phyloP scores from a whole-genome alignment of 92 coral and sea anemone genomes.

The Micromussa lordhowensis region DNA sequence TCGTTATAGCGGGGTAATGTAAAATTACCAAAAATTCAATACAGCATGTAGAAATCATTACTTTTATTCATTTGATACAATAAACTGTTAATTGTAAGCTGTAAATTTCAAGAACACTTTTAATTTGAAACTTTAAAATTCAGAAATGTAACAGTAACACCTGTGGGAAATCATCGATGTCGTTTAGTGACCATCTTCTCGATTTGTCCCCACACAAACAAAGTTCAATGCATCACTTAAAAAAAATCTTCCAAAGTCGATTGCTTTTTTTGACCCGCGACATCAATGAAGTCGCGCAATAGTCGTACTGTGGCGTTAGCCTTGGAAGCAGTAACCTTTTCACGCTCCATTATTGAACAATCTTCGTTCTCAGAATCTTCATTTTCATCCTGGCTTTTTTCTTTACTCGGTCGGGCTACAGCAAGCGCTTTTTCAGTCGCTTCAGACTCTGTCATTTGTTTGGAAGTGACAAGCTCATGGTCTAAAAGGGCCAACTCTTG shows the following conservation, averaged over 20 bases:
- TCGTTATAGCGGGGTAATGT: conserved; percentile 40
- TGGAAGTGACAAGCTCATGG: conserved; percentile 31
- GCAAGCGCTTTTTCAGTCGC: conserved; percentile 39
- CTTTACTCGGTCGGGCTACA: conserved; percentile 12
- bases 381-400: background rate
- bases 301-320: no score
- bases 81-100: conserved; percentile 36
- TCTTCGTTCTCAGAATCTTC: no score
- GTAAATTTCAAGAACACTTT: conserved; percentile 44
- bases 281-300: no score
- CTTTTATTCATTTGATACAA: conserved; percentile 30
- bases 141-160: conserved; percentile 54
- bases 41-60: conserved; percentile 43
- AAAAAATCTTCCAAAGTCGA: conserved; percentile 52
- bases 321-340: no score
- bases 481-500: conserved; percentile 23
- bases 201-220: conserved; percentile 42
- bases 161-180: conserved; percentile 39
- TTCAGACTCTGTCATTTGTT: conserved; percentile 34
- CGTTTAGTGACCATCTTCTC: conserved; percentile 18
- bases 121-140: conserved; percentile 51
- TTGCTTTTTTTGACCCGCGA: no score
- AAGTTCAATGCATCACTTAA: conserved; percentile 35
- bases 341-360: no score
- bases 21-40: conserved; percentile 44